phyloP scores from a whole-genome alignment of 23 tunicate species.

The Phallusia fumigata region DNA sequence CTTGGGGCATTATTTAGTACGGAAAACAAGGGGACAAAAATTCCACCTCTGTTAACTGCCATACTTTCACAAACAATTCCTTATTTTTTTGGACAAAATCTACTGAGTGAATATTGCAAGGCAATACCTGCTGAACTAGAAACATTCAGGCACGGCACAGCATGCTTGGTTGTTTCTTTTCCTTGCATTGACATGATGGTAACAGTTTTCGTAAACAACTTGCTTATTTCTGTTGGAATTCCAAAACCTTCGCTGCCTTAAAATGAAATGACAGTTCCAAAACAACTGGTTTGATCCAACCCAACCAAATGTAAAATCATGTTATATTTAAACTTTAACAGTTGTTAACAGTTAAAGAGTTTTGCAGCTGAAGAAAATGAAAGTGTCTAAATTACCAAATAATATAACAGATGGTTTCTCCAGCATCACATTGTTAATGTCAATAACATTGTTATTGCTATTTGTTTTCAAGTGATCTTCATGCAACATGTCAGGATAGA shows the following conservation, averaged over 20 bases:
- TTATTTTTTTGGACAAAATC: neutral
- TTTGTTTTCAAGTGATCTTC: neutral
- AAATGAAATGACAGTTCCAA: neutral
- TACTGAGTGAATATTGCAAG: neutral
- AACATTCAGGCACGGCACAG: constrained; percentile 43
- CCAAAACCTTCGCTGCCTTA: constrained; percentile 1
- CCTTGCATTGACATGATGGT: neutral
- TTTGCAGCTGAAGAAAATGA: neutral
- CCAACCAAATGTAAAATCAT: too few species aligned
- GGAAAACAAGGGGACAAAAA: too few species aligned
- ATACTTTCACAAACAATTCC: neutral
- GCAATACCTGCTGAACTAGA: constrained; percentile 43
- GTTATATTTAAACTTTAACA: too few species aligned
- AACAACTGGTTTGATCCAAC: too few species aligned
- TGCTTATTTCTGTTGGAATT: neutral
- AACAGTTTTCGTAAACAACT: neutral
- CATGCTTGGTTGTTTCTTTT: neutral
- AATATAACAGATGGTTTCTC: constrained; percentile 20
- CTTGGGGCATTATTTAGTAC: too few species aligned
- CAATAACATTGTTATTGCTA: neutral
- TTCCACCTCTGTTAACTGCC: too few species aligned
- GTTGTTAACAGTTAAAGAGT: too few species aligned
- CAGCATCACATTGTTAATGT: neutral
- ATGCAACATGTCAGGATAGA: neutral
- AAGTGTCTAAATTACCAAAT: constrained; percentile 10